Evolutionary conservation across 2,888 invertebrate genomes (phyloP).

Genomic region (Melieria crassipennis): DNA sequence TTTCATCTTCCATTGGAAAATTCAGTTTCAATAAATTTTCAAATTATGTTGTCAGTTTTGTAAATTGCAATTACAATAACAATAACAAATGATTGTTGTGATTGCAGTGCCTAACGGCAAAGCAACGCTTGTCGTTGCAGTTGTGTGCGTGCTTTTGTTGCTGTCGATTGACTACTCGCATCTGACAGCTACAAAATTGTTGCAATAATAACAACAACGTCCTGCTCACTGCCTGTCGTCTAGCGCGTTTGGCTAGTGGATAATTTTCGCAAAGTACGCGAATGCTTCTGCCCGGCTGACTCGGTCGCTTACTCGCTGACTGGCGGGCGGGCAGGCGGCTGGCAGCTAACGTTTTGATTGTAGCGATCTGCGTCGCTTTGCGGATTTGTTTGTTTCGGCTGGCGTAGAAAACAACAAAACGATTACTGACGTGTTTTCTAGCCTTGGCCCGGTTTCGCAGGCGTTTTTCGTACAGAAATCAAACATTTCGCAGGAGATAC

Average conservation of each 20-base stretch:
- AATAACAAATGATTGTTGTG: too few species aligned
- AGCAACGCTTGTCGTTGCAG: background rate
- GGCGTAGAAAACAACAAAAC: constrained; percentile 36
- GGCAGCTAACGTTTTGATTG: background rate
- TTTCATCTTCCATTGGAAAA: background rate
- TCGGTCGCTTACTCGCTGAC: background rate
- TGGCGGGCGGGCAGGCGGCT: background rate
- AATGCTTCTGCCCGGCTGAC: background rate
- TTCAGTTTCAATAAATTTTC: background rate
- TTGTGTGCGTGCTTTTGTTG: background rate
- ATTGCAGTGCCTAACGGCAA: background rate
- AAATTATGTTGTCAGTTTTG: background rate
- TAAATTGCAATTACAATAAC: background rate
- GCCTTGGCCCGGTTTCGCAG: constrained; percentile 59
- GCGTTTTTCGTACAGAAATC: constrained; percentile 28
- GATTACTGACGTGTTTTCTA: constrained; percentile 62
- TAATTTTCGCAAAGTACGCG: background rate
- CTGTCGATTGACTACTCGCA: background rate
- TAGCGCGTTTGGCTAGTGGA: background rate
- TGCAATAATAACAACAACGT: background rate
- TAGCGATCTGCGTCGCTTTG: background rate
- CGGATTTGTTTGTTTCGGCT: background rate
- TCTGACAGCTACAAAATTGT: background rate
- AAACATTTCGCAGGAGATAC: constrained; percentile 31
- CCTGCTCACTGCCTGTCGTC: background rate